Percentiles rank a stretch among this genome's conserved stretches.
Evolutionary conservation across 92 coral and sea anemone genomes (phyloP).

Genomic region (Isaurus tuberculatus): DNA sequence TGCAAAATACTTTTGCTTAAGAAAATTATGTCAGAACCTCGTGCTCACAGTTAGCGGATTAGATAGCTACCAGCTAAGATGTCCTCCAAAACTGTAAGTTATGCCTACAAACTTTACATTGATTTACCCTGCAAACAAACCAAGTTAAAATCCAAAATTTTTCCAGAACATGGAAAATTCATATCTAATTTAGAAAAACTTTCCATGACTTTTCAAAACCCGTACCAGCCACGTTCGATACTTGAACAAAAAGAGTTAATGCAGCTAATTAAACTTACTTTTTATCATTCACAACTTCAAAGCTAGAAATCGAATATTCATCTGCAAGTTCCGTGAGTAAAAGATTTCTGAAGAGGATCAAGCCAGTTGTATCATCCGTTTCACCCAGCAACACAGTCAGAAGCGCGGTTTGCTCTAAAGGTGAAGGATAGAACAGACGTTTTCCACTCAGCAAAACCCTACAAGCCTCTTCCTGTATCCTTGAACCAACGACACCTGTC

Average conservation of each 20-base stretch:
- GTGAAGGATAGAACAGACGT: constrained; percentile 73
- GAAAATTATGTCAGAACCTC: no score
- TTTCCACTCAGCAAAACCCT: constrained; percentile 65
- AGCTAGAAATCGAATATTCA: constrained; percentile 11
- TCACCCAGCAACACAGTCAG: constrained; percentile 77
- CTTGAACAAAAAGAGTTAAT: not conserved
- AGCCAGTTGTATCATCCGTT: constrained; percentile 56
- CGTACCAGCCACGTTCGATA: no score
- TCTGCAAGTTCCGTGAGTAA: constrained; percentile 63
- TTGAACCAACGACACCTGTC: constrained; percentile 35
- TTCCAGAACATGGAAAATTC: no score
- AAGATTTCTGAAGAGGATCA: constrained; percentile 56
- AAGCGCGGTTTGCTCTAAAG: constrained; percentile 80
- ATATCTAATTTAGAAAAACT: no score
- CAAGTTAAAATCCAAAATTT: no score
- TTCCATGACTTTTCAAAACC: no score
- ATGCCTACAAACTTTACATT: no score
- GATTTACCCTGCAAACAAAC: no score
- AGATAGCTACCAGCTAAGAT: no score
- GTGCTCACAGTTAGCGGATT: no score
- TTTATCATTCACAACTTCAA: not conserved
- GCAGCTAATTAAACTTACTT: constrained; percentile 36
- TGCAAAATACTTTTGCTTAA: no score
- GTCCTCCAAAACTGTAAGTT: no score
- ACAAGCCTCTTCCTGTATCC: constrained; percentile 73